Base-by-base conservation (phyloP, 2,888 invertebrate genomes). In the Autographa pulchrina region DNA sequence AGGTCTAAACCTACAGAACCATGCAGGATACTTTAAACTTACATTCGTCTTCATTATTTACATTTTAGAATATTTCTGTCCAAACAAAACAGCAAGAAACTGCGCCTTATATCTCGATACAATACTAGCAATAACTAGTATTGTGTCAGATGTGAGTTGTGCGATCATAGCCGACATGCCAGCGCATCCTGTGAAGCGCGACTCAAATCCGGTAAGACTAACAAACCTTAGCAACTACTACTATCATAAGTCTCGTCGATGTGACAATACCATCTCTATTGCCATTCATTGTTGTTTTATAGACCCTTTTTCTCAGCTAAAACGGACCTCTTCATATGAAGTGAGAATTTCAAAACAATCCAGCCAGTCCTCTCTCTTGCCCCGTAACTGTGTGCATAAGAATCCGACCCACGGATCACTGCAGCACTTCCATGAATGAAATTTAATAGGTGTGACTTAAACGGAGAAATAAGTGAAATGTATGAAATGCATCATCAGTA, bases 201-300 rank as follows among this genome's bases (percentile, higher is more conserved):
- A 32, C 58, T 62, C 70, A 20, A 65, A 48, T 43, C 66, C 66
- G 31, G 62, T 35, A 41, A 71, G 31, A 65, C 64, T 65, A 64
- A 61, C 65, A 65, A 68, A 61, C 68, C 64, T 58, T 38, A 16
- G 32, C 41, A 43, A 7, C 6, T n/a, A 43, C 41, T 54, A 54
- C 71, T 67, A 71, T 63, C 14, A 56, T n/a, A 48, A n/a, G 48
- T 48, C 1, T 48, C n/a, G n/a, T 48, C n/a, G 7, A 48, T n/a
- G n/a, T 6, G 48, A 48, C 5, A 16, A 43, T 48, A n/a, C 14
- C 1, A 43, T 43, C 2, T 43, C 14, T 14, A 43, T 16, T 16
- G 16, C 14, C 16, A 43, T 43, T 43, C 16, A 43, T 43, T 43
- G 6, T 43, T 6, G 2, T 16, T 43, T 0, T 14, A 14, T 1